Base-by-base conservation (phyloP, 2,888 invertebrate species). In the Argyresthia albistria region DNA sequence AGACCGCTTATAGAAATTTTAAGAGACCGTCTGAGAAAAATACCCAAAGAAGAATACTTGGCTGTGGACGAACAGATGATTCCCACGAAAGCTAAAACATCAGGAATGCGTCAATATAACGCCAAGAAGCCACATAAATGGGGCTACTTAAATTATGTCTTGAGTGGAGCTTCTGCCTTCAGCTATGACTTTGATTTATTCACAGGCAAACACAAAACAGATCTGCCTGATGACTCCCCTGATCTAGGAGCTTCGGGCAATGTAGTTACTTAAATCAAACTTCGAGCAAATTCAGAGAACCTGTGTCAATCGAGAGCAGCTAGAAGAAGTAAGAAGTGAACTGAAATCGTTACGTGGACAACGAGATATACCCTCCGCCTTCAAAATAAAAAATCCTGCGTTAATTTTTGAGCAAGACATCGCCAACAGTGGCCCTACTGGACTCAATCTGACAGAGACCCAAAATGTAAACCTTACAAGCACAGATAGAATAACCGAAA, bases 161-260 rank as follows among this genome's bases (percentile, higher is more conserved):
- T 51, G 12, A 51, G 51, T 36, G 51, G 51, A 6, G 51, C 12
- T 45, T 37, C 37, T 14, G 51, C 35, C 7, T 51, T 51, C 15
- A 51, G 51, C 43, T 51, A 51, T 14, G 51, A 51, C 25, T 51
- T 51, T 45, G 45, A 51, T 10, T 8, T 51, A 11, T 51, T 51
- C 10, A 25, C 39, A 51, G 25, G 43, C n/a, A 8, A 45, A 14
- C 43, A 39, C 8, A 46, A 10, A 46, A 16, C 46, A 6, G 46
- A 46, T 43, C 14, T 46, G 1, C 51, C 45, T 15, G 51, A 51
- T 36, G 12, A 51, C n/a, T 43, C 12, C 12, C 45, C 51, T 37
- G 47, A 57, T 53, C 35, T 57, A 8, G 54, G 57, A 16, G 57
- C 52, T 7, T n/a, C 56, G 11, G 56, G 57, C 8, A 61, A 60